Evolutionary conservation across 2,888 invertebrate species (phyloP), one percentile per base, ranked within the genome.

Genomic region (Peribatodes rhomboidaria): DNA sequence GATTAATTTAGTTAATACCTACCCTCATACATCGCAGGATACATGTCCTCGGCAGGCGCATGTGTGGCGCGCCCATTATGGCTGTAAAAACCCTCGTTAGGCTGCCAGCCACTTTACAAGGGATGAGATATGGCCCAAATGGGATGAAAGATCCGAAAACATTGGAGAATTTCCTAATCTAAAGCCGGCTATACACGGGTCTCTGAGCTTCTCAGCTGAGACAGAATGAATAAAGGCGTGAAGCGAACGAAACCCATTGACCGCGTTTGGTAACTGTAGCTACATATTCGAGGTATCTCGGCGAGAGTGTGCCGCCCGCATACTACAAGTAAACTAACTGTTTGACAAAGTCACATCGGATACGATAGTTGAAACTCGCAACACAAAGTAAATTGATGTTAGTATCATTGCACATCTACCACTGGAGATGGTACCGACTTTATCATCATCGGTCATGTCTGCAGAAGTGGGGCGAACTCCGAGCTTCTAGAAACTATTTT

Each of bases 61-160:
- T 61, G 61, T 61, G 65, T 47, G 56, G 13, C 27, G 35, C 47
- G 50, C 56, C 53, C 61, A 67, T 69, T 59, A 61, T 56, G 59
- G 47, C 47, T 58, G 62, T 68, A 68, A 68, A 68, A 64, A 59
- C 65, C 65, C 63, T 67, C 68, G 61, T 71, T 65, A 67, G 42
- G 41, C 47, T 35, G 46, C 47, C 53, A 31, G 42, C 56, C 56
- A 62, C 59, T 55, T 59, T 39, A 52, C 44, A 61, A 55, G 44
- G 62, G 39, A 35, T 41, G 60, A 50, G 22, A 46, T 46, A 60
- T 46, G 20, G 35, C 35, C 46, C 59, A 53, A 65, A 65, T 63
- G 35, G 52, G 44, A 31, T 20, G 44, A 47, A 47, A 22, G 52
- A 53, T 56, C 44, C 16, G 16, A 54, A 52, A 60, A 56, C 60